Percentiles rank a stretch among this genome's conserved stretches.
Conservation (phyloP, 2,797 vertebrate genomes). For the Poecilia velifera region DNA sequence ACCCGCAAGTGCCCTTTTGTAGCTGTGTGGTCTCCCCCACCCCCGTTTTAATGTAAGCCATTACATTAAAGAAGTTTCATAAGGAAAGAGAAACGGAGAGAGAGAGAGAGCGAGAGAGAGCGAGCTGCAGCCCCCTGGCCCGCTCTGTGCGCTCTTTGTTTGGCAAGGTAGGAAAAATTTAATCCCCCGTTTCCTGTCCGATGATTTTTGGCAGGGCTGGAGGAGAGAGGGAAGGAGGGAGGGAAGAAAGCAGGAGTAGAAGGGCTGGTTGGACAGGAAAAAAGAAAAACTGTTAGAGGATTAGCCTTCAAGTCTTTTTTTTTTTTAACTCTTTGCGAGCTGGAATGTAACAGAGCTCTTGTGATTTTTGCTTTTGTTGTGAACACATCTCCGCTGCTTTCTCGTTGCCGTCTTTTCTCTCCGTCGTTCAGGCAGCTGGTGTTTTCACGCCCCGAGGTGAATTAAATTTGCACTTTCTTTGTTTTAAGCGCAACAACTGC, state of each 20-base stretch:
- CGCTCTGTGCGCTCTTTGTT: slow-evolving; percentile 93
- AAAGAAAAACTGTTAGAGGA: slow-evolving; percentile 43
- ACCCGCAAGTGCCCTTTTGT: slow-evolving; percentile 47
- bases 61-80: slow-evolving; percentile 69
- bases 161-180: slow-evolving; percentile 96
- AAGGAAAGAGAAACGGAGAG: slow-evolving; percentile 52
- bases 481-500: slow-evolving; percentile 61
- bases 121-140: slow-evolving; percentile 81
- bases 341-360: slow-evolving; percentile 29
- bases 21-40: slow-evolving; percentile 59
- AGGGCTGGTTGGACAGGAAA: slow-evolving; percentile 40
- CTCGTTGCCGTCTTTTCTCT: slow-evolving; percentile 21
- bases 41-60: slow-evolving; percentile 55
- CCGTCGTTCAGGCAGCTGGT: slow-evolving; percentile 28
- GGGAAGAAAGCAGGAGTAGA: slow-evolving; percentile 50
- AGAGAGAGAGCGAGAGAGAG: slow-evolving; percentile 56
- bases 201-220: slow-evolving; percentile 89
- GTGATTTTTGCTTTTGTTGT: slow-evolving; percentile 46
- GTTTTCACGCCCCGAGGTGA: slow-evolving; percentile 37
- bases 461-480: slow-evolving; percentile 62
- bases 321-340: slow-evolving; percentile 46
- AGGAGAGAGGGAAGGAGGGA: slow-evolving; percentile 58
- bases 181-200: slow-evolving; percentile 97
- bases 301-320: slow-evolving; percentile 54
- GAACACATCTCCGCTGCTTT: slow-evolving; percentile 26